A percentile compares a stretch with the other conserved stretches of the same genome.
Evolutionary conservation across 2,797 vertebrate genomes (phyloP).

Genomic region (Acomys russatus): DNA sequence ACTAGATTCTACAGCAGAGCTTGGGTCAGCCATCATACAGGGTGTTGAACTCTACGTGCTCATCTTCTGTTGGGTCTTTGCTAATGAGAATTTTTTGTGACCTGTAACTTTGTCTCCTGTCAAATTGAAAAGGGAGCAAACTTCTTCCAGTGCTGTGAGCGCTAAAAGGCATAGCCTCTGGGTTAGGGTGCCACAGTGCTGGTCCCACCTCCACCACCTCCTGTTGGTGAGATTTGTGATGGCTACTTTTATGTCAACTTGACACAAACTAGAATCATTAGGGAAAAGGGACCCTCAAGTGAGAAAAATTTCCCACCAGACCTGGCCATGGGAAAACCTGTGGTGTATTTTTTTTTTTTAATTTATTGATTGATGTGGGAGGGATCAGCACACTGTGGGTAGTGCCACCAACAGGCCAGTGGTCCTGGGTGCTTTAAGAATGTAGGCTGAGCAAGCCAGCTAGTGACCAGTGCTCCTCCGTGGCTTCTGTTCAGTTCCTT

Average conservation of each 20-base stretch:
- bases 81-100: not conserved
- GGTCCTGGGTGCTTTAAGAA: not conserved
- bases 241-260: not conserved
- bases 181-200: not conserved
- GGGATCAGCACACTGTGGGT: too few relatives aligned
- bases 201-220: not conserved
- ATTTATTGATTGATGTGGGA: not conserved
- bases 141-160: not conserved
- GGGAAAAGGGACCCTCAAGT: not conserved
- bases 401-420: too few relatives aligned
- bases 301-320: not conserved
- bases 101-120: not conserved
- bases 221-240: not conserved
- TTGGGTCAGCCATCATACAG: not conserved
- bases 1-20: slow-evolving; percentile 39
- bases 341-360: not conserved
- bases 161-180: not conserved
- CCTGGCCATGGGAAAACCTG: too few relatives aligned
- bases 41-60: slow-evolving; percentile 3
- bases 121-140: not conserved
- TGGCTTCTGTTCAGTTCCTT: not conserved
- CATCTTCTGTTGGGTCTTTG: not conserved
- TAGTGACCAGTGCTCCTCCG: not conserved
- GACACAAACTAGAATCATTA: not conserved
- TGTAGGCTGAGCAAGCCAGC: not conserved